Percentiles rank a stretch among this genome's conserved stretches.
phyloP scores from a whole-genome alignment of 2,888 invertebrate species.

The Callyntrura guangdongensis region DNA sequence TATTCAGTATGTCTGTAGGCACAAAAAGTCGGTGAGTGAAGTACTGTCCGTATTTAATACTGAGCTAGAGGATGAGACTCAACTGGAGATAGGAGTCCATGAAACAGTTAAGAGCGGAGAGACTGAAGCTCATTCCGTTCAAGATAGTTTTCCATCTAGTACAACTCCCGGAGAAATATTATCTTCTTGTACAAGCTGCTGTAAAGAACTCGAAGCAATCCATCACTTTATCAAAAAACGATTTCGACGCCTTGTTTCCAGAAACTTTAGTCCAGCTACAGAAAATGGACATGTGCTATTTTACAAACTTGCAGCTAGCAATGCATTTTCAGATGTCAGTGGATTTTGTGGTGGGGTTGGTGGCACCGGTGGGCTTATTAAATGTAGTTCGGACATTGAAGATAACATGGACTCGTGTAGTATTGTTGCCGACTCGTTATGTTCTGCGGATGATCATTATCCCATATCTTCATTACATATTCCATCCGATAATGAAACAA shows the following conservation, averaged over 20 bases:
- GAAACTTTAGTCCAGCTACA: conserved; percentile 77
- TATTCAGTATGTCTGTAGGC: conserved; percentile 46
- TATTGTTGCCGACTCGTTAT: conserved; percentile 61
- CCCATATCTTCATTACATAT: background rate
- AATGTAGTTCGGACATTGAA: conserved; percentile 68
- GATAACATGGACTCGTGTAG: conserved; percentile 70
- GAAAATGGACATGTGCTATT: conserved; percentile 76
- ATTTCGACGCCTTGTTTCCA: conserved; percentile 77
- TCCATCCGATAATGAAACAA: conserved; percentile 49
- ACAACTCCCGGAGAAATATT: no score
- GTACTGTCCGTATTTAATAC: background rate
- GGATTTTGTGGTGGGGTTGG: conserved; percentile 42
- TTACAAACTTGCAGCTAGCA: conserved; percentile 60
- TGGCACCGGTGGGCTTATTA: conserved; percentile 1
- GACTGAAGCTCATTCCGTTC: no score
- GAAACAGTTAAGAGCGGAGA: background rate
- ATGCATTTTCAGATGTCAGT: conserved; percentile 63
- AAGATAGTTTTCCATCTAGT: no score
- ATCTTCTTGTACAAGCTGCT: conserved; percentile 47
- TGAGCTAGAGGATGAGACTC: conserved; percentile 83
- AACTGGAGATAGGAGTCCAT: conserved; percentile 58
- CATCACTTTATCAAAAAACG: conserved; percentile 81
- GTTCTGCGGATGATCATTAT: conserved; percentile 61
- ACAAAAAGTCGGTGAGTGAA: conserved; percentile 29
- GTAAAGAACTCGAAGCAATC: conserved; percentile 72